These are phyloP conservation scores for Drosophila engyochracea DNA, from an alignment of 2,888 invertebrate genomes.

Conservation along the genomic window DNA sequence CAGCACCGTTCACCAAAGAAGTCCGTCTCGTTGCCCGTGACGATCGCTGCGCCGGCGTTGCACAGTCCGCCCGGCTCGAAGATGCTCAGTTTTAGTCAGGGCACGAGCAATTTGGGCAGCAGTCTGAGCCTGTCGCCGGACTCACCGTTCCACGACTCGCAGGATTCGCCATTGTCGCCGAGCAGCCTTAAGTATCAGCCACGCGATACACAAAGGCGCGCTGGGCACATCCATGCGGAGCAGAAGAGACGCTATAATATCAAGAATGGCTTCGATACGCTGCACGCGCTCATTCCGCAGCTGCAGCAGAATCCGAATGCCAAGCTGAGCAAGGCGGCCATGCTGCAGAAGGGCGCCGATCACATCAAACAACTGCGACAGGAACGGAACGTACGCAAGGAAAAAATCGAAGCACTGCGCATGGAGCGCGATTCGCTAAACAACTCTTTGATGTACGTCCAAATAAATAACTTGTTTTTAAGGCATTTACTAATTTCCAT, in stretches of 20 bases:
- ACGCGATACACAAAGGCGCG: slow-evolving; percentile 90
- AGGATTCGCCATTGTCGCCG: slow-evolving; percentile 88
- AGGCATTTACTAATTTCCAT: not conserved
- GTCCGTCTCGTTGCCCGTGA: slow-evolving; percentile 82
- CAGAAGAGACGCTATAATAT: slow-evolving; percentile 98
- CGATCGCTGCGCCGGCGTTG: slow-evolving; percentile 70
- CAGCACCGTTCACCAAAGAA: slow-evolving; percentile 83
- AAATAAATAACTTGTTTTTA: too few relatives aligned
- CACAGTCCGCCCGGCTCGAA: slow-evolving; percentile 80
- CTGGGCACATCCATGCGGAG: slow-evolving; percentile 97
- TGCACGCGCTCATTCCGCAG: slow-evolving; percentile 96
- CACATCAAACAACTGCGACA: slow-evolving; percentile 95
- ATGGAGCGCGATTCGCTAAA: slow-evolving; percentile 96
- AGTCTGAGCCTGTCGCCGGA: slow-evolving; percentile 83
- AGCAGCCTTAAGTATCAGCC: slow-evolving; percentile 85
- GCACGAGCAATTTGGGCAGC: slow-evolving; percentile 54
- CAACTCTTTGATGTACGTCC: slow-evolving; percentile 92
- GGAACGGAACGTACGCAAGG: slow-evolving; percentile 94
- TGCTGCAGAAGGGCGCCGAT: slow-evolving; percentile 98
- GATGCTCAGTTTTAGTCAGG: slow-evolving; percentile 79
- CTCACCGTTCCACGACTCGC: slow-evolving; percentile 82
- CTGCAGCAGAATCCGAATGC: slow-evolving; percentile 95
- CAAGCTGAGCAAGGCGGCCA: slow-evolving; percentile 97
- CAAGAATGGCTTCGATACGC: slow-evolving; percentile 97
- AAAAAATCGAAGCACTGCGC: slow-evolving; percentile 94